These are phyloP conservation scores for Ceratina japonica DNA, from an alignment of 1,140 invertebrate species.

Conservation along the genomic window DNA sequence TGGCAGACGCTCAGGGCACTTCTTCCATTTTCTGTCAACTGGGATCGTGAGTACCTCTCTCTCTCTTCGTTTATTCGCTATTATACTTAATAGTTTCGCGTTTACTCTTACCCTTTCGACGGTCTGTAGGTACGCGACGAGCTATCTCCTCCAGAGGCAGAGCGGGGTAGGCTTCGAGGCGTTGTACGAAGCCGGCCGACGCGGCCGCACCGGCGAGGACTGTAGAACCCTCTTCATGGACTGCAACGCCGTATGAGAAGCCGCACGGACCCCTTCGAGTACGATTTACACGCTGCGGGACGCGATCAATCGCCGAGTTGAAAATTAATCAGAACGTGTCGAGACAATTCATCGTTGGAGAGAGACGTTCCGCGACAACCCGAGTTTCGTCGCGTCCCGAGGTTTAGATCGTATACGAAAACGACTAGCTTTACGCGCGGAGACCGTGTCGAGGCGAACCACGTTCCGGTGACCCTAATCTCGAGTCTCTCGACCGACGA, in stretches of 20 bases:
- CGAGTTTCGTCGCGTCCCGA: not conserved
- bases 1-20: slow-evolving; percentile 87
- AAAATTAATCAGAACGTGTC: not conserved
- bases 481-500: slow-evolving; percentile 20
- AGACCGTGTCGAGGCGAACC: slow-evolving; percentile 14
- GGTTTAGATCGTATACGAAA: slow-evolving; percentile 24
- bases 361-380: not conserved
- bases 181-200: slow-evolving; percentile 90
- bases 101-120: too few relatives aligned
- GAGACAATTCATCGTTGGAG: not conserved
- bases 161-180: slow-evolving; percentile 87
- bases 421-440: slow-evolving; percentile 35
- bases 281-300: slow-evolving; percentile 32
- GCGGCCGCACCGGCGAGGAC: slow-evolving; percentile 90
- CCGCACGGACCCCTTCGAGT: slow-evolving; percentile 12
- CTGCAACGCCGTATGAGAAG: slow-evolving; percentile 90
- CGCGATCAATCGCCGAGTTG: not conserved
- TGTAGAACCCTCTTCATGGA: slow-evolving; percentile 90
- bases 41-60: slow-evolving; percentile 88
- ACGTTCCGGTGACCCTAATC: slow-evolving; percentile 25
- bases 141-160: slow-evolving; percentile 89
- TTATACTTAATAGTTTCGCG: not conserved
- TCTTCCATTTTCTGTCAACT: slow-evolving; percentile 94
- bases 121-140: slow-evolving; percentile 87
- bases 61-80: too few relatives aligned